Evolutionary conservation across 2,888 invertebrate genomes (phyloP).

Genomic region (Philonicus albiceps): DNA sequence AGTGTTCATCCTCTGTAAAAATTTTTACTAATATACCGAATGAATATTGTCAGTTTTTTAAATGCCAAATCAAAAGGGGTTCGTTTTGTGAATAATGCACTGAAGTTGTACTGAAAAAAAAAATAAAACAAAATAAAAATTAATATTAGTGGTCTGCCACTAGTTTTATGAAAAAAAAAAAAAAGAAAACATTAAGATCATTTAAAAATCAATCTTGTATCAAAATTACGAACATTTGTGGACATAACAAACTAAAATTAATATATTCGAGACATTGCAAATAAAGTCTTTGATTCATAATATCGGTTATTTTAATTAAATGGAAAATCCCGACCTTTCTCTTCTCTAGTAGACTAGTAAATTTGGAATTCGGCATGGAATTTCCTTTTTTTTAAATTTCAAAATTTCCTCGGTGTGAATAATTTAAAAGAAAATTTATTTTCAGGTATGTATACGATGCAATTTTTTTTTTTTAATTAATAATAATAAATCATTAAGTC

Average conservation of each 20-base stretch:
- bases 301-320: background rate
- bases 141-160: background rate
- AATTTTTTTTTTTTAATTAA: too few species aligned
- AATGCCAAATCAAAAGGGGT: background rate
- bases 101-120: background rate
- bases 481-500: too few species aligned
- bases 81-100: background rate
- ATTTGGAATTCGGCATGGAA: too few species aligned
- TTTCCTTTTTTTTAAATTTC: too few species aligned
- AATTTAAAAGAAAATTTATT: too few species aligned
- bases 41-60: conserved; percentile 1
- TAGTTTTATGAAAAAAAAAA: background rate
- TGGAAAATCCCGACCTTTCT: background rate
- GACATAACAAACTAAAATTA: conserved; percentile 15
- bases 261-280: background rate
- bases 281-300: background rate
- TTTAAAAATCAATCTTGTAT: conserved; percentile 11
- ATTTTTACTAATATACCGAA: conserved; percentile 11
- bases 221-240: background rate
- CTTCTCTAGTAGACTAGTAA: too few species aligned
- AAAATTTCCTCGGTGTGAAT: too few species aligned
- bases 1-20: conserved; percentile 15
- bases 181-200: background rate
- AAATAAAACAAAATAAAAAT: background rate
- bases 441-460: too few species aligned